phyloP scores from a whole-genome alignment of 2,113 vertebrate species.

The Micronisus gabar region DNA sequence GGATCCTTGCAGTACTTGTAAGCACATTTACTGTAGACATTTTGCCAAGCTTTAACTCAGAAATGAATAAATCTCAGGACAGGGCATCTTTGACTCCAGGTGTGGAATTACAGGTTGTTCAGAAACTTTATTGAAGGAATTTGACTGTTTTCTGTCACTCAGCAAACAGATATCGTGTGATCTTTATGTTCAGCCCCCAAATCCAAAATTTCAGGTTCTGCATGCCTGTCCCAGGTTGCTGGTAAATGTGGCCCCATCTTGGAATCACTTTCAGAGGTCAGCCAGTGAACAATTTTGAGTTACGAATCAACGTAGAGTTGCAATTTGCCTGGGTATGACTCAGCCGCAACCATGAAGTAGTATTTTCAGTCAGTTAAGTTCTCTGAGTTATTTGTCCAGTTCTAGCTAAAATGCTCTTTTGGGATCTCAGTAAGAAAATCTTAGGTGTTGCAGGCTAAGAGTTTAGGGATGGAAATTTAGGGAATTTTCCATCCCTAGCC shows the following conservation, averaged over 20 bases:
- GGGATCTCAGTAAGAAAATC: background rate
- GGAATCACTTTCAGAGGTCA: background rate
- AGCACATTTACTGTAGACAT: background rate
- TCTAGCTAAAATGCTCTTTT: background rate
- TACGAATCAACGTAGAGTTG: background rate
- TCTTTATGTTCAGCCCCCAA: background rate
- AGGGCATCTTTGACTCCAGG: background rate
- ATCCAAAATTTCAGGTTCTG: background rate
- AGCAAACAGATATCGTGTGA: rapidly evolving
- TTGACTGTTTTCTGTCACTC: background rate
- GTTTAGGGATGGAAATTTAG: background rate
- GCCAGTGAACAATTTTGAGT: background rate
- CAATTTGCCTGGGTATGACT: background rate
- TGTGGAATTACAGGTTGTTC: background rate
- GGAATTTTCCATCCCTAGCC: background rate
- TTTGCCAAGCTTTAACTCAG: background rate
- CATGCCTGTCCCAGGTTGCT: background rate
- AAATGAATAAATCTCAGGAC: background rate
- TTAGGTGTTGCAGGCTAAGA: background rate
- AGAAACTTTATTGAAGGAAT: background rate
- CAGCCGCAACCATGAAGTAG: background rate
- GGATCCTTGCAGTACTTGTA: background rate
- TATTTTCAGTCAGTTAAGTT: background rate
- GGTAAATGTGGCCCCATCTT: background rate
- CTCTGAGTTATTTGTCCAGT: background rate